Evolutionary conservation across 2,113 vertebrate species (phyloP), one percentile per base, ranked within the genome.

Genomic region (Cyanistes caeruleus): DNA sequence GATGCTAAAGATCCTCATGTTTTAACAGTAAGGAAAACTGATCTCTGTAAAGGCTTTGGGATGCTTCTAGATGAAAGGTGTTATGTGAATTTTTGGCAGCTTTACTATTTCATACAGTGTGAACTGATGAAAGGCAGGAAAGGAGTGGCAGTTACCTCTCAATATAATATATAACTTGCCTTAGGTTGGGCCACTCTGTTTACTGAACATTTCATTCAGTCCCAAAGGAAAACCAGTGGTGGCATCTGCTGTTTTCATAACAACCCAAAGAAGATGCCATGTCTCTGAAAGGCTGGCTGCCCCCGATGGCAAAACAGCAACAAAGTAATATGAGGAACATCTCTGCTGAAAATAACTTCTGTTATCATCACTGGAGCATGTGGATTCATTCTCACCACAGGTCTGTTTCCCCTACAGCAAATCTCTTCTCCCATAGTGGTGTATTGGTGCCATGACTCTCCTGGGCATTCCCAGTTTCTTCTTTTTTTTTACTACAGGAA

Each of bases 201-300:
- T 70, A 15, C 73, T 58, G 73, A 91, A 49, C 37, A n/a, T 41
- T 90, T 75, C 78, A 86, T 95, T 95, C 86, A 52, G 69, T 95
- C 97, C 95, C 95, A 77, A 96, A 90, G 85, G 95, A 97, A 97
- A 98, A 85, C 56, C 94, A 91, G 31, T 14, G 78, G 84, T 87
- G 76, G 70, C 88, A 88, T 93, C 90, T 93, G 58, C 96, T 97
- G 46, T 96, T 98, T 97, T 97, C 92, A 67, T 94, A 91, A 92
- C 67, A 97, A 85, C 85, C 73, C 51, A 56, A 87, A 95, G 95
- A 94, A 52, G 81, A 92, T 87, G 59, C 87, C 43, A 2, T 83
- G 52, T 81, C 55, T 84, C 93, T 44, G 28, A 77, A 85, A 89
- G 85, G 28, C 93, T 77, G 64, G 33, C 79, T 94, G 59, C 37